Percentiles rank a stretch among this genome's conserved stretches.
phyloP scores from a whole-genome alignment of 2,888 invertebrate genomes.

The Itoplectis maculator region DNA sequence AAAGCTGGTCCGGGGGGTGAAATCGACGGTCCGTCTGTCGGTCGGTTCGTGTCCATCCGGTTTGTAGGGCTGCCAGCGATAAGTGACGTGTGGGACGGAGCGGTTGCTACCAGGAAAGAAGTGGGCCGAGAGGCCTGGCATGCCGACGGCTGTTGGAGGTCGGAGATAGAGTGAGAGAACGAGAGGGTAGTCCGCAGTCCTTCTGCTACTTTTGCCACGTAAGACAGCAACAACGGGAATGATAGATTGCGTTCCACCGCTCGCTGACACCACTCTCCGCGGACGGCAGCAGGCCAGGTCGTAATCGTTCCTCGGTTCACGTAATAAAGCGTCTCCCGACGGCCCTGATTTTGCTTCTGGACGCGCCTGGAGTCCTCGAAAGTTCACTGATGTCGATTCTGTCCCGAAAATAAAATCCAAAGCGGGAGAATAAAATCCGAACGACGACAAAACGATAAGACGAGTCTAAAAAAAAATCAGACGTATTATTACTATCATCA shows the following conservation, averaged over 20 bases:
- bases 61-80: slow-evolving; percentile 41
- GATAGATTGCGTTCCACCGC: slow-evolving; percentile 75
- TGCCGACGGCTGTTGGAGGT: slow-evolving; percentile 46
- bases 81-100: slow-evolving; percentile 54
- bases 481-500: too few relatives aligned
- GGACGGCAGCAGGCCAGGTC: not conserved
- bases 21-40: slow-evolving; percentile 21
- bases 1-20: slow-evolving; percentile 8
- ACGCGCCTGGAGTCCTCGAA: not conserved
- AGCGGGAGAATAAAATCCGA: too few relatives aligned
- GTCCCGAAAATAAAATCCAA: too few relatives aligned
- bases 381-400: not conserved
- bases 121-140: slow-evolving; percentile 25
- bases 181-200: slow-evolving; percentile 22
- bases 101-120: slow-evolving; percentile 22
- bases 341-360: not conserved
- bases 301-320: slow-evolving; percentile 19
- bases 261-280: slow-evolving; percentile 71
- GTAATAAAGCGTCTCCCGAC: not conserved
- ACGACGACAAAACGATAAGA: too few relatives aligned
- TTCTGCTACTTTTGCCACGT: slow-evolving; percentile 14
- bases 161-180: too few relatives aligned
- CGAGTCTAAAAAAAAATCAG: too few relatives aligned
- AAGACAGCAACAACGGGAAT: slow-evolving; percentile 69
- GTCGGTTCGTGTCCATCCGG: slow-evolving; percentile 38